phyloP scores from a whole-genome alignment of 2,888 invertebrate species.

The Meliscaeva auricollis region DNA sequence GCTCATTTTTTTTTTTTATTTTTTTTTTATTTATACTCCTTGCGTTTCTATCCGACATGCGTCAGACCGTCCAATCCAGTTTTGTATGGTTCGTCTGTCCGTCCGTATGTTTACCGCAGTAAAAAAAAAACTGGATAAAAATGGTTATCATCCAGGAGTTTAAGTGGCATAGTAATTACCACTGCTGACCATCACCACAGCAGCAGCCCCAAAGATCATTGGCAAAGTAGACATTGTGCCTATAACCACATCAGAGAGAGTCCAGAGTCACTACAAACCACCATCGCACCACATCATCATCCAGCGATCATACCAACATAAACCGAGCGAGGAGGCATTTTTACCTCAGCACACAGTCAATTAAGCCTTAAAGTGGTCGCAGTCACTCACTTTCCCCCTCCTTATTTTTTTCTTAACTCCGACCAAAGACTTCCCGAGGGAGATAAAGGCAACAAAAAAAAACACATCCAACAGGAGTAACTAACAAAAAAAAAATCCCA shows the following conservation, averaged over 20 bases:
- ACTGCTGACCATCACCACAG: conserved; percentile 52
- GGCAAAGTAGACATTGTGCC: conserved; percentile 48
- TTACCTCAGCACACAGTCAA: conserved; percentile 64
- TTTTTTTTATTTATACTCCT: conserved; percentile 5
- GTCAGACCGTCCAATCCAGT: conserved; percentile 13
- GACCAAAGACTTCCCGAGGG: conserved; percentile 3
- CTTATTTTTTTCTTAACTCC: neutral
- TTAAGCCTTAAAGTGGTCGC: conserved; percentile 71
- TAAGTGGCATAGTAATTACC: conserved; percentile 75
- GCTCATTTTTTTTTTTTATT: conserved; percentile 10
- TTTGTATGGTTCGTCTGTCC: neutral
- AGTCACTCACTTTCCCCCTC: conserved; percentile 61
- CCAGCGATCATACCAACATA: neutral
- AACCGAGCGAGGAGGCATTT: conserved; percentile 9
- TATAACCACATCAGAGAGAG: no score
- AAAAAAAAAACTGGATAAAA: conserved; percentile 64
- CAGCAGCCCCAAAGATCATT: conserved; percentile 55
- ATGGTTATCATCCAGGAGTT: conserved; percentile 70
- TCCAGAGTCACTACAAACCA: conserved; percentile 16
- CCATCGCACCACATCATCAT: conserved; percentile 13
- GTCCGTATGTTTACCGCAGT: conserved; percentile 45
- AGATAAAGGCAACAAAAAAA: conserved; percentile 19
- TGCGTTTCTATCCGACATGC: neutral
- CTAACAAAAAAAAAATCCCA: conserved; percentile 38
- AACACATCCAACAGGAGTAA: neutral